Conservation (phyloP, 2,888 invertebrate genomes). For the Doris montereyensis region DNA sequence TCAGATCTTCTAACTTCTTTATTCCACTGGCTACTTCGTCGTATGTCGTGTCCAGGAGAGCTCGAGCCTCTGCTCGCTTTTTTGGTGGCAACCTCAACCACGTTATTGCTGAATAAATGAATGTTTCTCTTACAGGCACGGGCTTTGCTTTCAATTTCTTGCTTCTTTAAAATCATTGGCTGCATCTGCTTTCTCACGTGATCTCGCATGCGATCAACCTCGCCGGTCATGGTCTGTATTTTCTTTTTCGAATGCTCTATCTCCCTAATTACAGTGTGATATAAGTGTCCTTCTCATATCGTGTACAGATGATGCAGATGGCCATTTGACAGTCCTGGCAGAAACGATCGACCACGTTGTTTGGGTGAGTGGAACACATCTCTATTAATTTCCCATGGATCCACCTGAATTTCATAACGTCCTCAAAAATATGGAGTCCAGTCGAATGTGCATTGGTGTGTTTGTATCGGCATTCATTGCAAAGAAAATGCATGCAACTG, state of each 20-base stretch:
- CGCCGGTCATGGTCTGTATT: not conserved
- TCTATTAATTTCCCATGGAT: not conserved
- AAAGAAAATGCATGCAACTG: conserved; percentile 17
- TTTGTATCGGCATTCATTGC: not conserved
- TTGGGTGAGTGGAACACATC: conserved; percentile 11
- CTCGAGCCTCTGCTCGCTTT: too few relatives aligned
- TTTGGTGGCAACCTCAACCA: not conserved
- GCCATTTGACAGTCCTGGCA: not conserved
- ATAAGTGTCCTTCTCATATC: too few relatives aligned
- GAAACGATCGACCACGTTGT: not conserved
- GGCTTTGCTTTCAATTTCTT: not conserved
- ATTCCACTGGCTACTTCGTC: not conserved
- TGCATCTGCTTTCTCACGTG: not conserved
- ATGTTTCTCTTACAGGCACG: not conserved
- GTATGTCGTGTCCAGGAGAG: not conserved
- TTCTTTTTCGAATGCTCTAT: not conserved
- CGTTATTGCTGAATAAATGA: not conserved
- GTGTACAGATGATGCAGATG: too few relatives aligned
- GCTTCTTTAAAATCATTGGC: not conserved
- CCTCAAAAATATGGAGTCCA: not conserved
- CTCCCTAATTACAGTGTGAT: too few relatives aligned
- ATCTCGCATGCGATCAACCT: not conserved
- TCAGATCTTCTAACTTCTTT: not conserved
- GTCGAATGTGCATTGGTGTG: not conserved
- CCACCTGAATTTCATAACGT: not conserved